These are phyloP conservation scores for Scalopus aquaticus DNA, from an alignment of 2,113 vertebrate species.

Conservation along the genomic window DNA sequence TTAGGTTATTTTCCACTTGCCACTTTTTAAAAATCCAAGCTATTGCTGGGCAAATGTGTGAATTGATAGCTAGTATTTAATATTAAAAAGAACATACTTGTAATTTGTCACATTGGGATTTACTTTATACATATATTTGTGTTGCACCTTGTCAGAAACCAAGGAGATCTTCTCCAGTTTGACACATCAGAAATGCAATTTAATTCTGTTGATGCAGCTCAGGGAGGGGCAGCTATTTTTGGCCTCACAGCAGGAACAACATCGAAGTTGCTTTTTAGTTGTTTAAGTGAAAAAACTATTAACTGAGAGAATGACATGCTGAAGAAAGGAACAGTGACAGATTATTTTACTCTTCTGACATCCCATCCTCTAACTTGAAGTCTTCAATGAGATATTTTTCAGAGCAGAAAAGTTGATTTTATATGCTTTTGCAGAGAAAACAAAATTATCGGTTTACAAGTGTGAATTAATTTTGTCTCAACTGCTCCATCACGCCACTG, in stretches of 20 bases:
- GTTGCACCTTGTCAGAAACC: constrained; percentile 3
- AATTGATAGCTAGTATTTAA: constrained; percentile 50
- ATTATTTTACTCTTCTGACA: background rate
- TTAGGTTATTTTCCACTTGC: constrained; percentile 2
- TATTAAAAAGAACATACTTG: background rate
- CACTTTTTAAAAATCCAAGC: background rate
- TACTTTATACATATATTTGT: background rate
- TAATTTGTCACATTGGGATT: constrained; percentile 11
- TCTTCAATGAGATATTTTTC: background rate
- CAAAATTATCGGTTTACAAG: background rate
- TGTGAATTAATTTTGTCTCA: background rate
- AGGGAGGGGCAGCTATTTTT: background rate
- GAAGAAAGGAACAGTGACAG: background rate
- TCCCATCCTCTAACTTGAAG: background rate
- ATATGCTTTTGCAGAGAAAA: background rate
- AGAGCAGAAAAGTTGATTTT: background rate
- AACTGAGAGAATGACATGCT: background rate
- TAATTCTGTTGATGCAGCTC: constrained; percentile 46
- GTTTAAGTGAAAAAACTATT: constrained; percentile 20
- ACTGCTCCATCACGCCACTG: background rate
- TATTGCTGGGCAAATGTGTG: constrained; percentile 20
- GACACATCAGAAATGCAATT: constrained; percentile 38
- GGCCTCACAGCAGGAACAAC: constrained; percentile 29
- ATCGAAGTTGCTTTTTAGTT: background rate
- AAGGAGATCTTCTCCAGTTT: constrained; percentile 23